Percentiles rank a stretch among this genome's conserved stretches.
Evolutionary conservation across 2,888 invertebrate species (phyloP).

Genomic region (Noctuana brunneofusca): DNA sequence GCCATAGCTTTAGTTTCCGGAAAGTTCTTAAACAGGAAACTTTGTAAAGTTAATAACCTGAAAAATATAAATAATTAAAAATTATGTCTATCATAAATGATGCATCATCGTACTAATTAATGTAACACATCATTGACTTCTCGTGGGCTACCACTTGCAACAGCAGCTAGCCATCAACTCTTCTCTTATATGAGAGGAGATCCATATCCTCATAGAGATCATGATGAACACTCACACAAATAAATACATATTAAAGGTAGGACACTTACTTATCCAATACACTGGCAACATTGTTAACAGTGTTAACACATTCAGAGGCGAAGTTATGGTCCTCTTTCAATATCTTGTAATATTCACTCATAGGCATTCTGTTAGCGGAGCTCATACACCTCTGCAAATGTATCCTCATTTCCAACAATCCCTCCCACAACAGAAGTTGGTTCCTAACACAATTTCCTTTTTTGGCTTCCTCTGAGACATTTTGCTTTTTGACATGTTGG

Average conservation of each 20-base stretch:
- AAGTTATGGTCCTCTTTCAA: constrained; percentile 79
- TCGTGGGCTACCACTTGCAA: no score
- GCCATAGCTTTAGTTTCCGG: constrained; percentile 86
- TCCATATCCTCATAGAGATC: no score
- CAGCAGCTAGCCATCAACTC: no score
- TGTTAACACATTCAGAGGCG: constrained; percentile 71
- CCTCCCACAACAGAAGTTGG: constrained; percentile 92
- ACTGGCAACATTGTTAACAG: constrained; percentile 79
- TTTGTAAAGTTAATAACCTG: constrained; percentile 70
- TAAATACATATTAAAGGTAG: no score
- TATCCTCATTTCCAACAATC: constrained; percentile 92
- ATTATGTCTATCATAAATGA: no score
- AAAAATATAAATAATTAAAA: constrained; percentile 43
- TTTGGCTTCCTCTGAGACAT: constrained; percentile 82
- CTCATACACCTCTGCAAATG: constrained; percentile 91
- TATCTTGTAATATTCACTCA: constrained; percentile 77
- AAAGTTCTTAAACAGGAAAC: constrained; percentile 82
- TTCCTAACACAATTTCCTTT: constrained; percentile 87
- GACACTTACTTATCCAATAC: constrained; percentile 84
- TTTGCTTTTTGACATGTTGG: constrained; percentile 82
- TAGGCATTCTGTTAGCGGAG: constrained; percentile 91
- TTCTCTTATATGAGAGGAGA: no score
- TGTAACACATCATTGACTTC: no score
- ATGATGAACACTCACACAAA: no score
- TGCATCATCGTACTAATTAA: no score